phyloP scores from a whole-genome alignment of 2,797 vertebrate genomes.

The Tolypeutes matacus region DNA sequence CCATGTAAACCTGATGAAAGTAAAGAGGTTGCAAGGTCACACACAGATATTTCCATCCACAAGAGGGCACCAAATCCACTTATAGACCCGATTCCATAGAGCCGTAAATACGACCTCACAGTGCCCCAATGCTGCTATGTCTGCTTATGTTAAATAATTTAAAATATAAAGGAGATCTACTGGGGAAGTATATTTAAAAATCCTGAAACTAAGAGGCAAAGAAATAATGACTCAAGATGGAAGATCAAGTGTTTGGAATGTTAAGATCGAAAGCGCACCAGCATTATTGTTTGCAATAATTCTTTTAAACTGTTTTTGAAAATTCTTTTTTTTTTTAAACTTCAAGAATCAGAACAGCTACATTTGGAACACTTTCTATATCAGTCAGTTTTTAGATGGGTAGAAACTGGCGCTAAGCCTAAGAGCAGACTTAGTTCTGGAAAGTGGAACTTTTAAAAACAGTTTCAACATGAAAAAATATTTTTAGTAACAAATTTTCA shows the following conservation, averaged over 20 bases:
- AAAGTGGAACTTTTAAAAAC: not conserved
- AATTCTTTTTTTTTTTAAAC: not conserved
- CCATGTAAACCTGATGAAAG: not conserved
- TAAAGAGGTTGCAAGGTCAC: not conserved
- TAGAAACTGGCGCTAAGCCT: not conserved
- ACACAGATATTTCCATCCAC: not conserved
- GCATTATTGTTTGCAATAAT: not conserved
- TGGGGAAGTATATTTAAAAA: not conserved
- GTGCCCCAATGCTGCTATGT: no score
- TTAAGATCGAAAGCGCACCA: no score
- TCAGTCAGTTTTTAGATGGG: not conserved
- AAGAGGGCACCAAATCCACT: not conserved
- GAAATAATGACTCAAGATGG: not conserved
- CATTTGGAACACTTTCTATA: not conserved
- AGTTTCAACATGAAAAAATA: not conserved
- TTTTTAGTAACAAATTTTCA: constrained; percentile 45
- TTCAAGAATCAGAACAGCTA: not conserved
- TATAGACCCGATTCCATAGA: not conserved
- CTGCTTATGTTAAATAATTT: not conserved
- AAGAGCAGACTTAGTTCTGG: constrained; percentile 8
- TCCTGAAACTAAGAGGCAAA: not conserved
- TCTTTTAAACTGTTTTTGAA: constrained; percentile 3
- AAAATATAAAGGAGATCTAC: not conserved
- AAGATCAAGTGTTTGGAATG: not conserved
- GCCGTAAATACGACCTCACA: not conserved